Percentiles rank a stretch among this genome's conserved stretches.
Evolutionary conservation across 2,113 vertebrate species (phyloP).

Genomic region (Corythaeola cristata): DNA sequence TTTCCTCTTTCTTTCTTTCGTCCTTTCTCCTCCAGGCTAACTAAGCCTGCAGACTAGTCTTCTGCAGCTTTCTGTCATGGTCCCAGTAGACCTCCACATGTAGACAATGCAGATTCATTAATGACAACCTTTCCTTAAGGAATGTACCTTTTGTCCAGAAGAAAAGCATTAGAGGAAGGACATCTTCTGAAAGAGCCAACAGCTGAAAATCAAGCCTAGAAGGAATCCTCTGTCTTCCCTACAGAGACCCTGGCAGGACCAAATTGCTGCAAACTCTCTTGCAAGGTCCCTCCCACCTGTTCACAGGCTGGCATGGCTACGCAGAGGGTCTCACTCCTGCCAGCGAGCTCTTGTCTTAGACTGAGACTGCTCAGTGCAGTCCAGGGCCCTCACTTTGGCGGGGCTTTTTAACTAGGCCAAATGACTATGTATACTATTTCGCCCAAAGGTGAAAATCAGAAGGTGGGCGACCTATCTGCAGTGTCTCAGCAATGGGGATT

Average conservation of each 20-base stretch:
- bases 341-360: not conserved
- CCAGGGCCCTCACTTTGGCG: not conserved
- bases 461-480: not conserved
- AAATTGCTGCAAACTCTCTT: not conserved
- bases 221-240: not conserved
- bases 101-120: not conserved
- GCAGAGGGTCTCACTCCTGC: not conserved
- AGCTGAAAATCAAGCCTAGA: not conserved
- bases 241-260: not conserved
- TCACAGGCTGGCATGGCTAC: not conserved
- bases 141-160: not conserved
- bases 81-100: not conserved
- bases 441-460: not conserved
- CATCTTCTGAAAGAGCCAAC: not conserved
- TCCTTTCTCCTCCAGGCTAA: not conserved
- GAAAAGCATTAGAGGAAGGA: not conserved
- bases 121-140: not conserved
- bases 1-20: not conserved
- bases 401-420: not conserved
- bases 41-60: not conserved
- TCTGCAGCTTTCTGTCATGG: not conserved
- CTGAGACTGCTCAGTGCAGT: not conserved
- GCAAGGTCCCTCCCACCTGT: not conserved
- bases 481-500: not conserved
- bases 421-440: fast-evolving